Base-by-base conservation (phyloP, 35 echinoderm and acorn worm genomes). In the Stichopus chloronotus region DNA sequence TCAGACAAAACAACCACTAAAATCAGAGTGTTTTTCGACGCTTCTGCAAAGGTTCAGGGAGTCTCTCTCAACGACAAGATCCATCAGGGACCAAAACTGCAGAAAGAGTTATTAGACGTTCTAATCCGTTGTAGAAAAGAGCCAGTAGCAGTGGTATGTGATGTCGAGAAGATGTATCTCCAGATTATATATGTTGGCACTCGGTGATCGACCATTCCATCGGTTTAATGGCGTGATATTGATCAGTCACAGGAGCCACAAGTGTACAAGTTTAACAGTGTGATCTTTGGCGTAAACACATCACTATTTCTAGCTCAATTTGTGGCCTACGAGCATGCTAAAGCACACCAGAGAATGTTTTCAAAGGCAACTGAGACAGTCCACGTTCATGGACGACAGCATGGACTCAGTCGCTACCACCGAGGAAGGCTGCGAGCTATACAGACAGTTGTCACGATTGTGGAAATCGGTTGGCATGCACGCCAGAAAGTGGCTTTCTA, bases 341-440 rank as follows among this genome's bases (percentile, higher is more conserved):
- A 24, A 9, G 24, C 17, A 0, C 52, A 87, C 86, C n/a, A 85
- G 52, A 59, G 17, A 9, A 82, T 58, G 11, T 78, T 82, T 8
- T 82, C 84, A 21, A 76, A 87, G 72, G 71, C 92, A 9, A 63
- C 83, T 22, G 14, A 87, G 0, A 87, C 81, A 7, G 25, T 93
- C 84, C 6, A 93, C 92, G 14, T 87, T 87, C 21, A 93, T 87
- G 92, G 92, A 93, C 56, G 92, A 93, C 56, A 93, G 52, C 55
- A 87, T 93, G 92, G 83, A 87, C 25, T 93, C 82, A 0, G 92
- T 88, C 52, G 9, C 13, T 53, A 53, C 69, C 25, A 9, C 9
- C 3, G 52, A 87, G 86, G 21, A 58, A 11, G 92, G 63, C 5
- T 16, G 14, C 9, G 82, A 93, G 19, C 53, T 93, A 13, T 93